A percentile compares a stretch with the other conserved stretches of the same genome.
These are phyloP conservation scores for Trichonephila clavipes DNA, from an alignment of 1,140 invertebrate genomes.

Conservation along the genomic window DNA sequence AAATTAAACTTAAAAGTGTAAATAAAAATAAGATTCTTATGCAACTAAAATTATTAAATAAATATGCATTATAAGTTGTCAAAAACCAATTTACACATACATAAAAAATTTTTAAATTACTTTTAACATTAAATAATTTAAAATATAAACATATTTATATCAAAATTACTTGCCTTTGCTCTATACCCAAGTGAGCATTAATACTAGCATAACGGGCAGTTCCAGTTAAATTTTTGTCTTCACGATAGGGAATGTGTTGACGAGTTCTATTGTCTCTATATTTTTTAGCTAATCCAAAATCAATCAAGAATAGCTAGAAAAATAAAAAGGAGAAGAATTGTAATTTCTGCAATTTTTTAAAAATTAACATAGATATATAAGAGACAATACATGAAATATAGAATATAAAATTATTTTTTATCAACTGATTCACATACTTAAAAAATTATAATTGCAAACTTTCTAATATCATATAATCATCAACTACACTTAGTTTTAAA, in stretches of 20 bases:
- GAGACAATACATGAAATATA: too few relatives aligned
- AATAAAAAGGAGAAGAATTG: conserved; percentile 77
- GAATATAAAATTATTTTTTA: too few relatives aligned
- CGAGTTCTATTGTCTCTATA: conserved; percentile 85
- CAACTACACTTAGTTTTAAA: too few relatives aligned
- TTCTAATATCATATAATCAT: too few relatives aligned
- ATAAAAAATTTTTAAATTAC: neutral
- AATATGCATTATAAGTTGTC: too few relatives aligned
- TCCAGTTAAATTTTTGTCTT: conserved; percentile 86
- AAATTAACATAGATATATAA: too few relatives aligned
- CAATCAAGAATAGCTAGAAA: conserved; percentile 82
- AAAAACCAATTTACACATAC: too few relatives aligned
- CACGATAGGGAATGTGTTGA: conserved; percentile 91
- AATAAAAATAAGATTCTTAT: too few relatives aligned
- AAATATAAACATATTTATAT: neutral
- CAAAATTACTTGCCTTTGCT: conserved; percentile 81
- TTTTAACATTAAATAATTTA: neutral
- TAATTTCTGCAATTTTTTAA: neutral
- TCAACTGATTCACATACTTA: too few relatives aligned
- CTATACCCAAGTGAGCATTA: conserved; percentile 84
- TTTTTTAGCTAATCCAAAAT: conserved; percentile 86
- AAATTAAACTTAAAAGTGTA: too few relatives aligned
- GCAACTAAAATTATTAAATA: too few relatives aligned
- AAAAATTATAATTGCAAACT: too few relatives aligned
- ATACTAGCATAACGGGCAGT: conserved; percentile 86